Base-by-base conservation (phyloP, 2,113 vertebrate genomes). In the Acanthisitta chloris region DNA sequence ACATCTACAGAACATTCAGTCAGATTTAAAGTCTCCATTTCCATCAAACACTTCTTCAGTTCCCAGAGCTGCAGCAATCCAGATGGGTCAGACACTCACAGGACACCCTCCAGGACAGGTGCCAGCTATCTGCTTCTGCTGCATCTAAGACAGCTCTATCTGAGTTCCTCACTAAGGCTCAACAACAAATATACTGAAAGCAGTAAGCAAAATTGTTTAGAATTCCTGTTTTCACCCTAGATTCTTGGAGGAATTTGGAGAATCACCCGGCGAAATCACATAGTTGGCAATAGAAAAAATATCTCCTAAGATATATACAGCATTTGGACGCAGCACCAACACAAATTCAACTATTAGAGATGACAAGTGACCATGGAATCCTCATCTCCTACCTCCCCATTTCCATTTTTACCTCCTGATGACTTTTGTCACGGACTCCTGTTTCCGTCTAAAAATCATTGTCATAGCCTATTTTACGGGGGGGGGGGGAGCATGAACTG, bases 381-480 rank as follows among this genome's bases (percentile, higher is more conserved):
- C 18, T 17, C 7, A 0, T 7, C 36, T 67, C 43, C 36, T 33
- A 24, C 24, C 24, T 43, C 36, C 40, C 28, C n/a, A 1, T 65
- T 81, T 42, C 36, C 49, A 9, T 58, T 94, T 71, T 33, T 78
- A n/a, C 16, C 4, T 49, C 72, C 58, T 18, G 17, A 36, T 45
- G 11, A 20, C n/a, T 48, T 83, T 49, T 38, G 48, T 15, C 57
- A 19, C 38, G 17, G 73, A 6, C 21, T 23, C 23, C 31, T 10
- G 29, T n/a, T 72, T 54, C 43, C 38, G 4, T 15, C 13, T 25
- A 12, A 31, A 31, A 59, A 14, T 17, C 40, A 15, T 8, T 10
- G 9, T 12, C 36, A 1, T 0, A 6, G 23, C 31, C 12, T 28
- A 0, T 46, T 38, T 8, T 5, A 3, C n/a, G n/a, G 15, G 4